Base-by-base conservation (phyloP, 2,888 invertebrate species). In the Drosophila algonquin region DNA sequence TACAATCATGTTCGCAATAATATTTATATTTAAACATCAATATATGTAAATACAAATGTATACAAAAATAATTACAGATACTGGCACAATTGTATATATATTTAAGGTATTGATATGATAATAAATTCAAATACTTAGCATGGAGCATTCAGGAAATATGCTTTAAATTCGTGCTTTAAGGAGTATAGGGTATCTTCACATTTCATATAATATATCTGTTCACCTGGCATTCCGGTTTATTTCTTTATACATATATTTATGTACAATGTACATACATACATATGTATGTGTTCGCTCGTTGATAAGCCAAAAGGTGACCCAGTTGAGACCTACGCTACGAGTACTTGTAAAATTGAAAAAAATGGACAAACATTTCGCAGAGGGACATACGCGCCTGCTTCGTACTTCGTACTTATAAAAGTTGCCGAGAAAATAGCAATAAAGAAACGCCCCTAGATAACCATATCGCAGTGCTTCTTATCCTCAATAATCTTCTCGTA, bases 281-380 rank as follows among this genome's bases (percentile, higher is more conserved):
- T 4, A 5, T 14, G 5, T 12, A 14, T 35, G 5, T 35, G 12
- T 10, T 35, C 5, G 12, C 24, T 18, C 63, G 60, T 76, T 87
- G 83, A 83, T 83, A 83, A 83, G 81, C 78, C 70, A 76, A 85
- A 82, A 87, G 87, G 80, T 82, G 87, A 85, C 87, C 77, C 75
- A 75, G 57, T 80, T 85, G 84, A 68, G 68, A 60, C 73, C 65
- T 71, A 58, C 63, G 59, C 46, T 58, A 63, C 24, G 24, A 24
- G 24, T 24, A 24, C 40, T 67, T 57, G 50, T 30, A 52, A 57
- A 64, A 50, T 70, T 64, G 21, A 63, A 51, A 21, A 40, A 62
- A 55, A 35, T 35, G 30, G 30, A 30, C 30, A 30, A 30, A 30
- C 30, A 30, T 30, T 30, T 30, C 30, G 30, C 8, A 30, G 2